phyloP scores from a whole-genome alignment of 1,140 invertebrate genomes.

The Mylabris phalerata region DNA sequence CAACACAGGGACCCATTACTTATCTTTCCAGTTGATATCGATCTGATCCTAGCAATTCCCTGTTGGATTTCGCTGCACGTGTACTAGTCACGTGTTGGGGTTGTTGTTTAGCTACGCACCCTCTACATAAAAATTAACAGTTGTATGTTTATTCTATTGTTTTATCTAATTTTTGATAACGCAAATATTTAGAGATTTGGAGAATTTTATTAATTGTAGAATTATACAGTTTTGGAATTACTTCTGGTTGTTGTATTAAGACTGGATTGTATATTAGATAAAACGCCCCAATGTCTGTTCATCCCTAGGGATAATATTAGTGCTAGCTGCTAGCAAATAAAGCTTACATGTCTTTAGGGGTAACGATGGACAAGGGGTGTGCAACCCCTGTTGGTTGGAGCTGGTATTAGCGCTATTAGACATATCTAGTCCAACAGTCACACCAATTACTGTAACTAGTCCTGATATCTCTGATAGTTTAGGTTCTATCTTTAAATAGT shows the following conservation, averaged over 20 bases:
- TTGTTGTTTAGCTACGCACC: too few relatives aligned
- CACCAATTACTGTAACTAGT: constrained; percentile 29
- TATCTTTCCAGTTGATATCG: background rate
- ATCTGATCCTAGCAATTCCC: too few relatives aligned
- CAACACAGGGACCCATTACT: constrained; percentile 1
- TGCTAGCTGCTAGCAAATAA: constrained; percentile 29
- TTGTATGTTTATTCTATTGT: too few relatives aligned
- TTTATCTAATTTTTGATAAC: too few relatives aligned
- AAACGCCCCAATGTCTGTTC: constrained; percentile 9
- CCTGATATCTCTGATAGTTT: too few relatives aligned
- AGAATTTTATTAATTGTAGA: too few relatives aligned
- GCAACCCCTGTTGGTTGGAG: constrained; percentile 15
- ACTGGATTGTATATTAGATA: constrained; percentile 25
- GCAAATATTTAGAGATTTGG: too few relatives aligned
- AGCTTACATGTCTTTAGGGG: constrained; percentile 28
- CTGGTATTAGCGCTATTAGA: constrained; percentile 34
- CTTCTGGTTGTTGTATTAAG: constrained; percentile 18
- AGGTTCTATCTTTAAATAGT: too few relatives aligned
- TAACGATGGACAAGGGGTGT: constrained; percentile 7
- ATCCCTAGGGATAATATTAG: constrained; percentile 36
- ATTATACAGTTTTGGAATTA: constrained; percentile 8
- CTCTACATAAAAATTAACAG: too few relatives aligned
- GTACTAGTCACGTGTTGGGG: too few relatives aligned
- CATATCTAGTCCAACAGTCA: constrained; percentile 34
- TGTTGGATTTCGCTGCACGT: too few relatives aligned